Percentiles rank a stretch among this genome's conserved stretches.
These are phyloP conservation scores for Carterocephalus palaemon DNA, from an alignment of 2,888 invertebrate species.

Conservation along the genomic window DNA sequence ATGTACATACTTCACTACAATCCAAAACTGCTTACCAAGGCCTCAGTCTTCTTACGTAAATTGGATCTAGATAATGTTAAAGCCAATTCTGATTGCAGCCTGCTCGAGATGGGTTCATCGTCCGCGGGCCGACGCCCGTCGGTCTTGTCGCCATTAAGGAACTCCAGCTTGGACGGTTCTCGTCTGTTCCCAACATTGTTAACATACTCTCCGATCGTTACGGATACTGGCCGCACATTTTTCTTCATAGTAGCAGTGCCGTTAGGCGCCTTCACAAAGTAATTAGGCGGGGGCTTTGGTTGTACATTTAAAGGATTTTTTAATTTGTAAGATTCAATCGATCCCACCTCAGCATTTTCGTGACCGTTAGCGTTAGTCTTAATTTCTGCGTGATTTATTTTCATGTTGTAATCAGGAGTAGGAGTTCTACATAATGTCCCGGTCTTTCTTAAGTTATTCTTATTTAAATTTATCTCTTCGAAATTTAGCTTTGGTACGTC, in stretches of 20 bases:
- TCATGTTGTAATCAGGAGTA: slow-evolving; percentile 63
- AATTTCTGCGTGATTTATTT: slow-evolving; percentile 40
- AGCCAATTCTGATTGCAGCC: slow-evolving; percentile 85
- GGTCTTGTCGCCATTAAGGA: slow-evolving; percentile 74
- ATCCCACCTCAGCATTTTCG: slow-evolving; percentile 85
- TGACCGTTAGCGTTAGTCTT: slow-evolving; percentile 43
- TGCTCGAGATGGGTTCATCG: slow-evolving; percentile 79
- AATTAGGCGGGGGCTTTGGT: slow-evolving; percentile 84
- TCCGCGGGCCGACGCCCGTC: slow-evolving; percentile 59
- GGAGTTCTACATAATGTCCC: slow-evolving; percentile 58
- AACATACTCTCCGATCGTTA: slow-evolving; percentile 85
- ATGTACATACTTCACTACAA: slow-evolving; percentile 9
- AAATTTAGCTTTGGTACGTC: slow-evolving; percentile 39
- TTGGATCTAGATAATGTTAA: slow-evolving; percentile 88
- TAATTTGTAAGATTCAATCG: slow-evolving; percentile 85
- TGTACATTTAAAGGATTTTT: slow-evolving; percentile 80
- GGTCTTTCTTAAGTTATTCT: slow-evolving; percentile 53
- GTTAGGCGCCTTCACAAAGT: slow-evolving; percentile 80
- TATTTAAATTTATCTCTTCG: slow-evolving; percentile 44
- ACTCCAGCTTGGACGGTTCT: slow-evolving; percentile 86
- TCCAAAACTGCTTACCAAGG: slow-evolving; percentile 69
- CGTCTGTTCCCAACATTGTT: slow-evolving; percentile 73
- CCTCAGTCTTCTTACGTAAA: slow-evolving; percentile 85
- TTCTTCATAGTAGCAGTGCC: slow-evolving; percentile 79
- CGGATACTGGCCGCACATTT: slow-evolving; percentile 80